Conservation (phyloP, 2,888 invertebrate genomes). For the Dicroscelio sp. region DNA sequence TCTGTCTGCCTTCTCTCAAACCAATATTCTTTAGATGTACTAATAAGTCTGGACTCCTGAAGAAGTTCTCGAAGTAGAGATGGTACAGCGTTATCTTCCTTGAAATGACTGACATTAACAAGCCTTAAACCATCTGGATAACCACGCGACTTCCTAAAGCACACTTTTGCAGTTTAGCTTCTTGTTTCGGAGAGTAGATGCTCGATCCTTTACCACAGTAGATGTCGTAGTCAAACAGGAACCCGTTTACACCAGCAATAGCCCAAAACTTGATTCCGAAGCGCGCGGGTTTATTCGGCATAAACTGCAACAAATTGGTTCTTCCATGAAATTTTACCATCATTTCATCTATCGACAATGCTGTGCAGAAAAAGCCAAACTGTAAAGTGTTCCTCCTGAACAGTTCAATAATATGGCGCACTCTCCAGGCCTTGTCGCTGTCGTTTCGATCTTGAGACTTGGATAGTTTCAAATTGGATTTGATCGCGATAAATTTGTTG, state of each 20-base stretch:
- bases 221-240: conserved; percentile 67
- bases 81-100: conserved; percentile 71
- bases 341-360: conserved; percentile 72
- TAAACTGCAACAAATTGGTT: conserved; percentile 57
- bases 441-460: conserved; percentile 53
- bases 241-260: conserved; percentile 62
- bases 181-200: conserved; percentile 53
- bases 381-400: conserved; percentile 64
- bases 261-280: conserved; percentile 75
- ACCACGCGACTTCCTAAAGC: conserved; percentile 72
- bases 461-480: conserved; percentile 53
- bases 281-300: conserved; percentile 64
- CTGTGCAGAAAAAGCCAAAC: conserved; percentile 70
- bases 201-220: conserved; percentile 70
- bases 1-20: conserved; percentile 75
- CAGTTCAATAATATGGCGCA: conserved; percentile 65
- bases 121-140: conserved; percentile 66
- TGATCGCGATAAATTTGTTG: conserved; percentile 60
- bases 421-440: conserved; percentile 64
- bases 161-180: conserved; percentile 63
- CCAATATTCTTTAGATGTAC: conserved; percentile 74
- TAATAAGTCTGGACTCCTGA: conserved; percentile 73
- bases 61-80: conserved; percentile 75
- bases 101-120: conserved; percentile 53
- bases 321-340: conserved; percentile 74